Base-by-base conservation (phyloP, 2,888 invertebrate genomes). In the Idaea straminata region DNA sequence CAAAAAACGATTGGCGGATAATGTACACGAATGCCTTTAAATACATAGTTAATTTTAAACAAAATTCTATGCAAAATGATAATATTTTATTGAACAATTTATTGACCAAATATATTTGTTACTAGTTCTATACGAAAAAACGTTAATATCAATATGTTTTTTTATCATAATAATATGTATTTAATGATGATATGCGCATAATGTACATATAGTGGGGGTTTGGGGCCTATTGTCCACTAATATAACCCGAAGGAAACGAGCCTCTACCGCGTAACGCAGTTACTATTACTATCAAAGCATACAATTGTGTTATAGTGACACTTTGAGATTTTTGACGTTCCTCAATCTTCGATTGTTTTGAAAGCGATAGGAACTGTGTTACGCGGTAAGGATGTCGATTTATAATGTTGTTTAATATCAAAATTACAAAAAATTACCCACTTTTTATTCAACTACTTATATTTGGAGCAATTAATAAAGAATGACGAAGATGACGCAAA, bases 351-450 rank as follows among this genome's bases (percentile, higher is more conserved):
- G 13, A 47, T 47, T 7, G 47, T 10, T 47, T 47, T 47, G 47
- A 47, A 47, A 47, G 47, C 13, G 47, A 13, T 47, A 47, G 47
- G 3, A 47, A 47, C 47, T 13, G 47, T 13, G 47, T 47, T 47
- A 47, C 13, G 47, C 47, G 47, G 47, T 47, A 7, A 10, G 3
- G 10, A 7, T 47, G 47, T 47, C 7, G 47, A 13, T 5, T 5
- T 47, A 13, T 47, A 47, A 47, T 13, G 13, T 13, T 47, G 47
- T 47, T 76, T 83, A 83, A 82, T 86, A 86, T 86, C 83, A 84
- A 86, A 86, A 83, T 79, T 78, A 82, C 85, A 85, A 74, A 86
- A 86, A 25, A 84, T 83, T 72, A 71, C 74, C 69, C 75, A 74
- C 69, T 69, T 70, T 47, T 4, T 47, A 47, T 47, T 47, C 47